Evolutionary conservation across 2,888 invertebrate species (phyloP).

Genomic region (Drepanosiphum platanoidis): DNA sequence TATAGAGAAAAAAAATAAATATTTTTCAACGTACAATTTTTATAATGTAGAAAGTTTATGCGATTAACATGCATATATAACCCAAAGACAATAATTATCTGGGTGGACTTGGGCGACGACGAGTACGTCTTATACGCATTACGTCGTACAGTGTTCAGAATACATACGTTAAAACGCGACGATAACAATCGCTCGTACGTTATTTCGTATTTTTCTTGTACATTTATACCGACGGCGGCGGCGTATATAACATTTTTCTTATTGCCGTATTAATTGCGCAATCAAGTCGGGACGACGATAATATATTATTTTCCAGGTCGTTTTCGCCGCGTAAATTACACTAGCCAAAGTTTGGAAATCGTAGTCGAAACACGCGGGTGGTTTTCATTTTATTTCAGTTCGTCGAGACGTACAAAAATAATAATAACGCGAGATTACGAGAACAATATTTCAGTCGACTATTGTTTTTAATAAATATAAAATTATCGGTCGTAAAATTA

Average conservation of each 20-base stretch:
- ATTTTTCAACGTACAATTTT: slow-evolving; percentile 45
- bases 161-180: background rate
- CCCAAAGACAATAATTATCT: slow-evolving; percentile 43
- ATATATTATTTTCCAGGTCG: slow-evolving; percentile 14
- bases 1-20: slow-evolving; percentile 7
- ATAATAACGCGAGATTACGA: background rate
- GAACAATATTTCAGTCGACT: background rate
- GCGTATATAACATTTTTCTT: slow-evolving; percentile 11
- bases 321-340: background rate
- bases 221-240: too few species aligned
- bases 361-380: background rate
- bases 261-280: slow-evolving; percentile 13
- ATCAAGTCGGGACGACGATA: background rate
- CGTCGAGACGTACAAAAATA: too few species aligned
- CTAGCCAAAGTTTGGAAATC: background rate
- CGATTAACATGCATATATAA: slow-evolving; percentile 10
- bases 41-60: slow-evolving; percentile 53
- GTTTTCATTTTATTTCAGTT: background rate
- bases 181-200: slow-evolving; percentile 39
- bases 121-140: slow-evolving; percentile 18
- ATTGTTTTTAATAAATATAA: background rate
- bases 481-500: background rate
- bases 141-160: too few species aligned
- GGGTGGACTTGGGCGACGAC: slow-evolving; percentile 24
- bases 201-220: slow-evolving; percentile 14